A percentile compares a stretch with the other conserved stretches of the same genome.
These are phyloP conservation scores for Novumbra hubbsi DNA, from an alignment of 2,797 vertebrate genomes.

Conservation along the genomic window DNA sequence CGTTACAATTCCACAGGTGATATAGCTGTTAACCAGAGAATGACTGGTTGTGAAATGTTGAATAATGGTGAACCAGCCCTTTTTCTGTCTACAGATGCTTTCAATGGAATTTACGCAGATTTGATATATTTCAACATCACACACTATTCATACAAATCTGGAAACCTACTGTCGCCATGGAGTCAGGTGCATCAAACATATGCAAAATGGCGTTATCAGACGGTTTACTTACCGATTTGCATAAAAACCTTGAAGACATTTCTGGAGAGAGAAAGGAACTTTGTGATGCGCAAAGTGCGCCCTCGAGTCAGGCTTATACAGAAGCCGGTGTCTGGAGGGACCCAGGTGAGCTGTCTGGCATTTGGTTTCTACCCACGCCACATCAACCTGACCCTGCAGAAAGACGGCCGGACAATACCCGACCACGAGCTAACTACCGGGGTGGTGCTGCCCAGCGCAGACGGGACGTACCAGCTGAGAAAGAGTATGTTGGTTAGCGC, in stretches of 20 bases:
- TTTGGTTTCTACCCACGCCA: conserved; percentile 23
- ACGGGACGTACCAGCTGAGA: conserved; percentile 14
- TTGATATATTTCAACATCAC: neutral
- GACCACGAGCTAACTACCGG: conserved; percentile 14
- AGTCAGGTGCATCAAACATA: neutral
- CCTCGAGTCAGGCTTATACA: conserved; percentile 1
- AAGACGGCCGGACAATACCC: conserved; percentile 2
- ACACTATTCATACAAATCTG: neutral
- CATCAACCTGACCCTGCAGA: conserved; percentile 18
- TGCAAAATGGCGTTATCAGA: conserved; percentile 5
- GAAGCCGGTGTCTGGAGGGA: neutral
- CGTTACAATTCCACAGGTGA: neutral
- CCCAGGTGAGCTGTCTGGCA: conserved; percentile 20
- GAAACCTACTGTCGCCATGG: neutral
- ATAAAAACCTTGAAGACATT: conserved; percentile 1
- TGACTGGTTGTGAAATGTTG: conserved; percentile 12
- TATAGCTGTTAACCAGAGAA: conserved; percentile 7
- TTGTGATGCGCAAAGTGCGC: conserved; percentile 9
- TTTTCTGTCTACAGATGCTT: conserved; percentile 4
- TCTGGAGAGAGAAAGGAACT: neutral
- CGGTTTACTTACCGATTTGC: conserved; percentile 7
- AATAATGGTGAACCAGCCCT: neutral
- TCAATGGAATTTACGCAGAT: neutral
- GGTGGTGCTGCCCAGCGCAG: conserved; percentile 4
- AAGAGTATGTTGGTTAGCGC: conserved; percentile 7